Evolutionary conservation across 2,113 vertebrate genomes (phyloP), one percentile per base, ranked within the genome.

Genomic region (Heterocephalus glaber): DNA sequence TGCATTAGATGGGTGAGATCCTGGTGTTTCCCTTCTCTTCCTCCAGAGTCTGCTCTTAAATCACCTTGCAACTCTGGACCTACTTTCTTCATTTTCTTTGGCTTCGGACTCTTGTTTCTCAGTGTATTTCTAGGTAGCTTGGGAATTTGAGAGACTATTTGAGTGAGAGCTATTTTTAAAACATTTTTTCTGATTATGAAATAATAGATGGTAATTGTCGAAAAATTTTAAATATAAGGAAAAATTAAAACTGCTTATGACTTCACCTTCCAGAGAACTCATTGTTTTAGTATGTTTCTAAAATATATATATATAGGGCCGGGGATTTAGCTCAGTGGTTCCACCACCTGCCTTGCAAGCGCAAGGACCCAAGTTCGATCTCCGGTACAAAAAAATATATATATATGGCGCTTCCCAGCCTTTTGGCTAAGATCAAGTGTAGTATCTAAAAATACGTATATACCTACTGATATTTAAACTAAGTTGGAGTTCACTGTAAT

Each of bases 111-210:
- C 56, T 79, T 84, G 16, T 61, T 92, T 88, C 74, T 85, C 52
- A 44, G 0, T 38, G 70, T 16, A 58, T 89, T 47, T 20, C 86
- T 77, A 77, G 38, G 63, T 28, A 66, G 87, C 72, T 77, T 90
- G 70, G 90, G 90, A n/a, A 72, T 66, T 90, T 44, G 33, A 94
- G 63, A 93, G 72, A 58, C 19, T 93, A 94, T 89, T 80, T 79
- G 76, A 52, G 66, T 91, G 70, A 70, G 41, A 92, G 41, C 95
- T 84, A 82, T 76, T 93, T 93, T 89, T n/a, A 38, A 89, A 92
- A 60, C 3, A 22, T 26, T 16, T 86, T 83, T 68, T 24, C 77
- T 79, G 19, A 95, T 90, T 81, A 88, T 92, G 52, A 92, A 90
- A 76, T 89, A 93, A 81, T 61, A 92, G 52, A 24, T 44, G 44